Evolutionary conservation across 2,797 vertebrate species (phyloP).

Genomic region (Garrulus glandarius): DNA sequence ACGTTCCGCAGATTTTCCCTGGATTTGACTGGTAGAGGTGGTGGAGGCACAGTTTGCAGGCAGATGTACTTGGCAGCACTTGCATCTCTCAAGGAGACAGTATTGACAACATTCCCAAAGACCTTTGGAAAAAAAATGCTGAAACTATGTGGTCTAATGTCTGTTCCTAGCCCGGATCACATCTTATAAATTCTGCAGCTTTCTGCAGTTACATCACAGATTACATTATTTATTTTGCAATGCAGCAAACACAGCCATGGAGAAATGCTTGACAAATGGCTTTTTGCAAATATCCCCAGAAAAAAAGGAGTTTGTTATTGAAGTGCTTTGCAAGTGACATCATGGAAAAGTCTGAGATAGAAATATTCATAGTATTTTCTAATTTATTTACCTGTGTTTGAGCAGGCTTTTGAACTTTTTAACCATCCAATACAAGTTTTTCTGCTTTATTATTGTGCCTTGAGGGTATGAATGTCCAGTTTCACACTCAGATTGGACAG

Average conservation of each 20-base stretch:
- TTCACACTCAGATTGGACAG: background rate
- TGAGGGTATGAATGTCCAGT: background rate
- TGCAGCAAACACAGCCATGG: background rate
- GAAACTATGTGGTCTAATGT: background rate
- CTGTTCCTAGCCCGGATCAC: background rate
- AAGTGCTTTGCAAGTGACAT: background rate
- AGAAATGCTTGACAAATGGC: background rate
- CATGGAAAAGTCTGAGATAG: background rate
- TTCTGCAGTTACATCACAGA: background rate
- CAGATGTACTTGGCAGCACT: background rate
- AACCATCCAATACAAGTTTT: background rate
- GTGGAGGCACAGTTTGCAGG: background rate
- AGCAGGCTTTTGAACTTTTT: background rate
- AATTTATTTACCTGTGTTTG: background rate
- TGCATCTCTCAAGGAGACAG: background rate
- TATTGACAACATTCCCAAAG: background rate
- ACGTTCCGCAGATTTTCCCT: background rate
- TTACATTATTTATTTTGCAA: slow-evolving; percentile 8
- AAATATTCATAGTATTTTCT: background rate
- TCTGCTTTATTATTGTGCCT: background rate
- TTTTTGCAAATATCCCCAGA: background rate
- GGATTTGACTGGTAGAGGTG: background rate
- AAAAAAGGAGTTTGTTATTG: background rate
- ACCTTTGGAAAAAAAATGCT: background rate
- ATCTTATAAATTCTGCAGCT: slow-evolving; percentile 1